Evolutionary conservation across 2,888 invertebrate species (phyloP), one percentile per base, ranked within the genome.

Genomic region (Aphrophora alni): DNA sequence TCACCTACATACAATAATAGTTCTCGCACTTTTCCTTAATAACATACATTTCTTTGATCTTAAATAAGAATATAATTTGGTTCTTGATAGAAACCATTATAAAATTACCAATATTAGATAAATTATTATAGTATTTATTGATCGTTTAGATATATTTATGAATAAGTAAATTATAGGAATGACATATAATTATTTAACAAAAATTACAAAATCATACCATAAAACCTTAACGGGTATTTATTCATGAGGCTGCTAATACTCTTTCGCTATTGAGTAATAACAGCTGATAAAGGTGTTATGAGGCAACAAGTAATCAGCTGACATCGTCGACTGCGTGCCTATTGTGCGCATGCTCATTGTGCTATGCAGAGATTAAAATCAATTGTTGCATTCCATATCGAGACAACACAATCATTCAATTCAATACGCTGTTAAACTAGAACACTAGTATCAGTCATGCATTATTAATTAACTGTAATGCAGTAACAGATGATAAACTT

Each of bases 211-310:
- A 44, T 14, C 8, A 44, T 14, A 44, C 2, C 14, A 17, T 44
- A 3, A 44, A 10, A 44, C 44, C 10, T 7, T 44, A 44, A 44
- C 14, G 2, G 5, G n/a, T 59, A 59, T 21, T 21, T 59, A 59
- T 59, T 59, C 59, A 59, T n/a, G n/a, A 59, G 59, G 59, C 59
- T 21, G 59, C n/a, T 2, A 44, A 21, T 59, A 59, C 21, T 59
- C 59, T n/a, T 21, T 59, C 59, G 21, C 14, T 21, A 59, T 59
- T 1, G 4, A 59, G 59, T 59, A 59, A 59, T 21, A 59, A 59
- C 59, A 59, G 59, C 59, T 59, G 59, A 59, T 59, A 59, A 59
- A 59, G 59, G 59, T 59, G 59, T 59, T 21, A 59, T 59, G 59
- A 59, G 59, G 59, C 59, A 59, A 59, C 21, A n/a, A 4, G 21